Evolutionary conservation across 2,888 invertebrate species (phyloP).

Genomic region (Agriotes lineatus): DNA sequence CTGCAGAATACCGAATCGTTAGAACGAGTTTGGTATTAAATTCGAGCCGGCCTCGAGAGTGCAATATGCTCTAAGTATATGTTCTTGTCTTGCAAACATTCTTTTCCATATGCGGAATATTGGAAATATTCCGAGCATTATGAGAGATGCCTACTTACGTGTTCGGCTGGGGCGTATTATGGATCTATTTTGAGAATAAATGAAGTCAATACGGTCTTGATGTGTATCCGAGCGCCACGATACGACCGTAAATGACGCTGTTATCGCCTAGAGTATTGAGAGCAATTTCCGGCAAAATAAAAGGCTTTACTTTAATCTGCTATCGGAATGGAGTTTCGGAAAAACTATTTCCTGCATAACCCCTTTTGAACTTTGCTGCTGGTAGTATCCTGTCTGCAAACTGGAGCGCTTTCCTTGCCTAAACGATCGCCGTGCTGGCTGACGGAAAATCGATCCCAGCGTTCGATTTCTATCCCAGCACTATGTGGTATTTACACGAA

Average conservation of each 20-base stretch:
- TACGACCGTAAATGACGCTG: slow-evolving; percentile 44
- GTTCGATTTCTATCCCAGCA: not conserved
- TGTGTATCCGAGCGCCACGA: slow-evolving; percentile 44
- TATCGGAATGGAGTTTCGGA: slow-evolving; percentile 45
- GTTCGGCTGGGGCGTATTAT: slow-evolving; percentile 29
- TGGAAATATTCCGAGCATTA: slow-evolving; percentile 24
- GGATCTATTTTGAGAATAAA: slow-evolving; percentile 42
- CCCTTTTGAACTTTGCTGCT: slow-evolving; percentile 43
- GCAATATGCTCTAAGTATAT: not conserved
- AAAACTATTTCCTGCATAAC: slow-evolving; percentile 45
- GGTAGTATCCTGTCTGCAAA: slow-evolving; percentile 33
- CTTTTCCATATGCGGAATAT: slow-evolving; percentile 16
- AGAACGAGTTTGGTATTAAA: no score
- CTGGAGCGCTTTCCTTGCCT: slow-evolving; percentile 24
- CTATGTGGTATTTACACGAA: slow-evolving; percentile 14
- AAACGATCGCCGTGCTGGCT: slow-evolving; percentile 24
- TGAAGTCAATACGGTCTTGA: slow-evolving; percentile 45
- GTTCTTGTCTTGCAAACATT: slow-evolving; percentile 25
- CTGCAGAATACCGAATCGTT: no score
- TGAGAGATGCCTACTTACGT: slow-evolving; percentile 28
- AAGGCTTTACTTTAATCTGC: slow-evolving; percentile 47
- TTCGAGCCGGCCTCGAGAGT: not conserved
- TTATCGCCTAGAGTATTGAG: slow-evolving; percentile 46
- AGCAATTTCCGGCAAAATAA: slow-evolving; percentile 46
- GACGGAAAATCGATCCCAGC: slow-evolving; percentile 36